A percentile compares a stretch with the other conserved stretches of the same genome.
phyloP scores from a whole-genome alignment of 92 coral and sea anemone genomes.

The Virgularia gustaviana region DNA sequence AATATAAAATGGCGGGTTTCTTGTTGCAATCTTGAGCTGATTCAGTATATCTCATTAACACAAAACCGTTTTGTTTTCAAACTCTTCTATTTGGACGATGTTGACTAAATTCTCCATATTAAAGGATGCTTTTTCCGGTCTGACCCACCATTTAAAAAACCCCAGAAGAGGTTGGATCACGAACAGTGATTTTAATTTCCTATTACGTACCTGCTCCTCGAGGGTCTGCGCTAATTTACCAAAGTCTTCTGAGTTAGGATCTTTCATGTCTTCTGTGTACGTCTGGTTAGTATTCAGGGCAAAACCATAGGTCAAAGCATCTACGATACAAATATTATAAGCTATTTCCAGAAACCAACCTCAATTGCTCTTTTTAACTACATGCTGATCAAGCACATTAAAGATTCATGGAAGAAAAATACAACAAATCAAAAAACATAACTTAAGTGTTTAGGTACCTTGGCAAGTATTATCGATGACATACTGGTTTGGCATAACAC shows the following conservation, averaged over 20 bases:
- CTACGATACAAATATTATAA: neutral
- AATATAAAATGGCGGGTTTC: no score
- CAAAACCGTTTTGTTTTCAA: no score
- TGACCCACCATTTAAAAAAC: no score
- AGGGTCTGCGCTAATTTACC: neutral
- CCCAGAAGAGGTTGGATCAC: neutral
- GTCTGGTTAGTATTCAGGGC: conserved; percentile 1
- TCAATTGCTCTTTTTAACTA: no score
- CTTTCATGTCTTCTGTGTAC: neutral
- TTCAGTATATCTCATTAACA: no score
- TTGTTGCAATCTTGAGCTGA: no score
- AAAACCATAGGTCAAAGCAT: neutral
- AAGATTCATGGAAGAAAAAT: no score
- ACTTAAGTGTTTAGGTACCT: neutral
- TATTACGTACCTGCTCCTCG: conserved; percentile 9
- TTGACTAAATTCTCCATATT: no score
- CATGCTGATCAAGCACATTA: no score
- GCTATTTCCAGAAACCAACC: no score
- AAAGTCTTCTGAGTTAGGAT: conserved; percentile 2
- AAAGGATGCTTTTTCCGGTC: no score
- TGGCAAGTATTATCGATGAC: neutral
- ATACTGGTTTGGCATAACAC: neutral
- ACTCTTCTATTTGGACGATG: no score
- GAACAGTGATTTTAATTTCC: neutral
- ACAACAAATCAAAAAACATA: neutral